phyloP scores from a whole-genome alignment of 2,797 vertebrate genomes.

The Sphenopsis melanotis region DNA sequence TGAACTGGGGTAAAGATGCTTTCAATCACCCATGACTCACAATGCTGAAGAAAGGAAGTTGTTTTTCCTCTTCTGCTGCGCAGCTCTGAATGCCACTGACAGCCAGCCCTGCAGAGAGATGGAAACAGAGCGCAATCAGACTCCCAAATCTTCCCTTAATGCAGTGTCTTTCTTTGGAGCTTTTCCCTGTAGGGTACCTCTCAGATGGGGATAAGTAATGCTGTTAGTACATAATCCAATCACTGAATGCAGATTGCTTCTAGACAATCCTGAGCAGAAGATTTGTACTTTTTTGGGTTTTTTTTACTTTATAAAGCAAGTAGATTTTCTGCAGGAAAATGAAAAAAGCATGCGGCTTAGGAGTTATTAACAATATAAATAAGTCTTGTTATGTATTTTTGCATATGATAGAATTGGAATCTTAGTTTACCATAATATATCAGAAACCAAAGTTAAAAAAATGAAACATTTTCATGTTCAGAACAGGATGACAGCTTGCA shows the following conservation, averaged over 20 bases:
- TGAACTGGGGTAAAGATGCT: constrained; percentile 6
- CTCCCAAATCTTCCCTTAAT: constrained; percentile 60
- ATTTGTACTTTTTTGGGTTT: not conserved
- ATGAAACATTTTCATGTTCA: not conserved
- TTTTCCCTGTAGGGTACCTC: constrained; percentile 62
- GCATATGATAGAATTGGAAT: not conserved
- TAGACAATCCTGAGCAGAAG: not conserved
- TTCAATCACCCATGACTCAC: constrained; percentile 12
- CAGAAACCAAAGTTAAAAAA: not conserved
- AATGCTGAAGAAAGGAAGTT: not conserved
- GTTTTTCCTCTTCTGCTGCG: constrained; percentile 20
- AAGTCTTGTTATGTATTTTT: not conserved
- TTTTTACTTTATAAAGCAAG: not conserved
- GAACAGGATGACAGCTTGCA: not conserved
- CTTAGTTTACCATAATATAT: not conserved
- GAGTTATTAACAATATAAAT: not conserved
- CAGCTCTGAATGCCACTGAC: constrained; percentile 16
- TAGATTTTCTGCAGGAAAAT: not conserved
- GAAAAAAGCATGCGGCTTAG: not conserved
- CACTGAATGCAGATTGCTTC: constrained; percentile 60
- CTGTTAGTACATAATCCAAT: constrained; percentile 60
- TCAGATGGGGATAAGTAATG: constrained; percentile 64
- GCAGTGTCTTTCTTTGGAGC: constrained; percentile 48
- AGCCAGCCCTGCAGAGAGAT: constrained; percentile 49
- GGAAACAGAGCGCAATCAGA: constrained; percentile 62